Evolutionary conservation across 2,888 invertebrate genomes (phyloP).

Genomic region (Tachina fera): DNA sequence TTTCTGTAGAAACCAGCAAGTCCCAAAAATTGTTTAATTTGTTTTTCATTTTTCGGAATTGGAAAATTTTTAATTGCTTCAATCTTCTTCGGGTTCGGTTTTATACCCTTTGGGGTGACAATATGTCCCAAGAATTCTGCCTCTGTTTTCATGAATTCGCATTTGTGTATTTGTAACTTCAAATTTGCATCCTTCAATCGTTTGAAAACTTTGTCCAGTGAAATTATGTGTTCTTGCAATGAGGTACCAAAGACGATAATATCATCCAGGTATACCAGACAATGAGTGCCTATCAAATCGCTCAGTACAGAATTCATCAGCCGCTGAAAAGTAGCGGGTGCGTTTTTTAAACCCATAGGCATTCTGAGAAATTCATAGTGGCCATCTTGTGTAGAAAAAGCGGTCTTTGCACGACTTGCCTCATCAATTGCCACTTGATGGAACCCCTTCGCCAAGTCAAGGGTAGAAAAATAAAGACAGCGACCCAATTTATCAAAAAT

Average conservation of each 20-base stretch:
- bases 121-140: too few relatives aligned
- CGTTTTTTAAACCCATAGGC: slow-evolving; percentile 56
- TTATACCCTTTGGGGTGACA: too few relatives aligned
- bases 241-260: too few relatives aligned
- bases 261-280: neutral
- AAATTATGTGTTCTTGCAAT: too few relatives aligned
- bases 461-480: slow-evolving; percentile 59
- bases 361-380: too few relatives aligned
- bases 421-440: slow-evolving; percentile 66
- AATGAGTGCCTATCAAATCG: too few relatives aligned
- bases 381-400: too few relatives aligned
- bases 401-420: slow-evolving; percentile 10
- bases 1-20: slow-evolving; percentile 21
- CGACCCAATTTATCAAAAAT: slow-evolving; percentile 49
- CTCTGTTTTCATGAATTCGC: neutral
- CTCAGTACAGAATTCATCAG: too few relatives aligned
- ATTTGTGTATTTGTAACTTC: neutral
- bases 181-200: neutral
- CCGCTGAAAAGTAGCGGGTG: slow-evolving; percentile 42
- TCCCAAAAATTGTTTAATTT: slow-evolving; percentile 28
- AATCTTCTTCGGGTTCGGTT: slow-evolving; percentile 25
- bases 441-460: slow-evolving; percentile 63
- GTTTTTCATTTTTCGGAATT: slow-evolving; percentile 72
- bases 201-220: too few relatives aligned
- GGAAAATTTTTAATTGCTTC: slow-evolving; percentile 72